Base-by-base conservation (phyloP, 2,888 invertebrate genomes). In the Lucinisca nassula region DNA sequence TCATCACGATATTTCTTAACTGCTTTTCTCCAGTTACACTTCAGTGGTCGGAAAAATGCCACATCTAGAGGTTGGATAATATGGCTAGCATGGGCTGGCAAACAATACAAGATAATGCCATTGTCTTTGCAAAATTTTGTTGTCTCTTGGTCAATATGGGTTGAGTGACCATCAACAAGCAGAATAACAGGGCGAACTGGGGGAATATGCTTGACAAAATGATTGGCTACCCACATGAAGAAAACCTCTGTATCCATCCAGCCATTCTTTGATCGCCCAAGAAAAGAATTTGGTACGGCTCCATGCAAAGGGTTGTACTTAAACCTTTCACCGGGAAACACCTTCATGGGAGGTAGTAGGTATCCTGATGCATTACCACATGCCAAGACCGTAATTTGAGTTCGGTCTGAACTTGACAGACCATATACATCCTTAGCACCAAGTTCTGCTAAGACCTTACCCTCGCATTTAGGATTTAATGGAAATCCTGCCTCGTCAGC, bases 191-290 rank as follows among this genome's bases (percentile, higher is more conserved):
- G 86, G 6, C 51, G 40, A 17, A n/a, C n/a, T 14, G 86, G 74
- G 0, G 70, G 4, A 35, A 75, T 58, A 0, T 37, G 30, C 4
- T 70, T 40, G 0, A 84, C 51, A 45, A 61, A 73, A 1, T 51
- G 17, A 32, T 49, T 58, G 27, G 80, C 70, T 14, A 76, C 58
- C 35, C 73, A 27, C 17, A 88, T 55, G 74, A 83, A 88, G 0
- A 51, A 27, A 30, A 78, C 40, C 75, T 88, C 86, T 14, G 88
- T 58, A n/a, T 87, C 82, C 89, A 91, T 85, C 89, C 87, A 91
- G 0, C 91, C 88, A 40, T 86, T 83, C 6, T 75, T 27, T 0
- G 79, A 38, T 14, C 75, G 79, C 3, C 82, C 84, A 49, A 76
- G 87, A 17, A 80, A 75, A 24, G 86, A 82, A 0, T 82, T 82